These are phyloP conservation scores for Philonicus albiceps DNA, from an alignment of 2,888 invertebrate genomes.

Conservation along the genomic window DNA sequence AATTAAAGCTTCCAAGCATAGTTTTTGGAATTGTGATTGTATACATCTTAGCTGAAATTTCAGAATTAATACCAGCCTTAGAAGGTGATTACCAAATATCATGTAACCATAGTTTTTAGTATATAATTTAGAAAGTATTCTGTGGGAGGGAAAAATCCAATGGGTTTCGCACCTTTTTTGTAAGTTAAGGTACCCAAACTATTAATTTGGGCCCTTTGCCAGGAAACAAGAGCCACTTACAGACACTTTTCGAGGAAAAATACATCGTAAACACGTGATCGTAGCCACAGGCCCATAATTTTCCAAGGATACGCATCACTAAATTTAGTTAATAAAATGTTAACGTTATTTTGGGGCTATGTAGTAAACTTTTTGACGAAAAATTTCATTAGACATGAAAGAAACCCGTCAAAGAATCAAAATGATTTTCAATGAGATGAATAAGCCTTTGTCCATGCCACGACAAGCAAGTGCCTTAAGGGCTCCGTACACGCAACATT, in stretches of 20 bases:
- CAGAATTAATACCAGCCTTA: background rate
- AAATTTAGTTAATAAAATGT: constrained; percentile 17
- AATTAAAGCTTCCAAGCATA: background rate
- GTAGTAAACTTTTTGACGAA: constrained; percentile 7
- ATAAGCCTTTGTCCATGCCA: constrained; percentile 26
- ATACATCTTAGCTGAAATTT: background rate
- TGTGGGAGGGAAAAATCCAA: background rate
- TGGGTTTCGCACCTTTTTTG: background rate
- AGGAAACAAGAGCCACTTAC: background rate
- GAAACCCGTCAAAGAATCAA: constrained; percentile 11
- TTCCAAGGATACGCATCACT: background rate
- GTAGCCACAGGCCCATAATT: background rate
- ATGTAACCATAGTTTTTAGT: background rate
- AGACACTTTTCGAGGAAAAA: background rate
- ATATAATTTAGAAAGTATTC: background rate
- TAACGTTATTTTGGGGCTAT: background rate
- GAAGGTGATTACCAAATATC: background rate
- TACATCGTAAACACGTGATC: background rate
- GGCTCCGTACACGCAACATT: constrained; percentile 30
- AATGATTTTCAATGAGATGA: constrained; percentile 29
- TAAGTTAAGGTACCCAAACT: background rate
- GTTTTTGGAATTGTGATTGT: background rate
- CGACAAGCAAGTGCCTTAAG: background rate
- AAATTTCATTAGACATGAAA: constrained; percentile 33
- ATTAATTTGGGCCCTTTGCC: background rate